Percentiles rank a stretch among this genome's conserved stretches.
Evolutionary conservation across 2,888 invertebrate species (phyloP).

Genomic region (Beris chalybata): DNA sequence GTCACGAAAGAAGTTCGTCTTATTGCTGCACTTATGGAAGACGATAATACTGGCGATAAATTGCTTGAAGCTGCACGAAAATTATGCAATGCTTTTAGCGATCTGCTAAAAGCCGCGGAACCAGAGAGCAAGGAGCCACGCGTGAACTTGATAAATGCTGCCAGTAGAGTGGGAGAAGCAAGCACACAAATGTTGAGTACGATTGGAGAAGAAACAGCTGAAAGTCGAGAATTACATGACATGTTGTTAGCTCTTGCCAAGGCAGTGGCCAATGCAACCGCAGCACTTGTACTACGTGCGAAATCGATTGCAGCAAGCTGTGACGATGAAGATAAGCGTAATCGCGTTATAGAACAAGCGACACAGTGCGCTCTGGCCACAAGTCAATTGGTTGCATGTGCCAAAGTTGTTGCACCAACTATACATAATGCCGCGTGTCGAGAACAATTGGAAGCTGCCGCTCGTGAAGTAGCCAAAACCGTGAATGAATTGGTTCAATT

Average conservation of each 20-base stretch:
- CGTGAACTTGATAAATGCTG: conserved; percentile 91
- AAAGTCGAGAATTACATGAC: conserved; percentile 83
- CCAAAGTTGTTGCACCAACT: conserved; percentile 89
- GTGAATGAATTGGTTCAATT: conserved; percentile 86
- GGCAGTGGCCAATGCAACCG: conserved; percentile 97
- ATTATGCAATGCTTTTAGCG: conserved; percentile 91
- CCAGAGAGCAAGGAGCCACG: conserved; percentile 93
- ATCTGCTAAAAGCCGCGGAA: conserved; percentile 92
- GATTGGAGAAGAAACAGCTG: conserved; percentile 88
- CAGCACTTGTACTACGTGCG: conserved; percentile 92
- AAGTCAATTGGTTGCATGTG: conserved; percentile 95
- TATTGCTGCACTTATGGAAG: conserved; percentile 94
- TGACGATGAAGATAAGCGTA: conserved; percentile 61
- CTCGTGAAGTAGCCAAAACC: conserved; percentile 88
- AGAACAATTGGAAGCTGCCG: conserved; percentile 89
- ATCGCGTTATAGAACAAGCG: conserved; percentile 86
- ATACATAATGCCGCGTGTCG: conserved; percentile 80
- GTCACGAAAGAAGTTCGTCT: conserved; percentile 79
- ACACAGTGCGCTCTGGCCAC: conserved; percentile 97
- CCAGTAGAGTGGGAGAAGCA: conserved; percentile 94
- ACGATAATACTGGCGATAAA: conserved; percentile 78
- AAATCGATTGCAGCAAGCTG: conserved; percentile 94
- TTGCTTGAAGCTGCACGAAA: conserved; percentile 89
- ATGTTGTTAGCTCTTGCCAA: conserved; percentile 92
- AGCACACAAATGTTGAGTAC: conserved; percentile 91